Percentiles rank a stretch among this genome's conserved stretches.
phyloP scores from a whole-genome alignment of 2,888 invertebrate genomes.

The Monopis laevigella region DNA sequence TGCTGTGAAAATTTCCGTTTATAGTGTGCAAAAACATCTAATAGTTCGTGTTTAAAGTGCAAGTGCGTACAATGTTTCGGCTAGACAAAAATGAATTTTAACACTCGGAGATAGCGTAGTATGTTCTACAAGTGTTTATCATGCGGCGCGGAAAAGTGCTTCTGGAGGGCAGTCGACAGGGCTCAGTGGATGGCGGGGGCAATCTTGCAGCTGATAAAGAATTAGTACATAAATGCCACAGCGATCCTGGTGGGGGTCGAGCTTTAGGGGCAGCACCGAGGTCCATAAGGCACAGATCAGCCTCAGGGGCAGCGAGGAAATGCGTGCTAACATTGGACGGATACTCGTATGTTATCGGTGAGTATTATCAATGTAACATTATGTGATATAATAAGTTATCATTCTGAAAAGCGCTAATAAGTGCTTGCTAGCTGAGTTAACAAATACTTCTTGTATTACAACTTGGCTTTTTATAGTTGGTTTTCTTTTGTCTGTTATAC shows the following conservation, averaged over 20 bases:
- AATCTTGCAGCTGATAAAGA: conserved; percentile 58
- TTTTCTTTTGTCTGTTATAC: too few species aligned
- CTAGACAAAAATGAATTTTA: too few species aligned
- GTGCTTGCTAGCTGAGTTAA: too few species aligned
- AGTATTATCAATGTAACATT: too few species aligned
- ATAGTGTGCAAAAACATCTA: too few species aligned
- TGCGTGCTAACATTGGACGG: conserved; percentile 87
- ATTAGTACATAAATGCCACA: conserved; percentile 74
- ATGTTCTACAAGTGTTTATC: too few species aligned
- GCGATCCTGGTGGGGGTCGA: conserved; percentile 70
- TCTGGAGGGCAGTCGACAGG: conserved; percentile 57
- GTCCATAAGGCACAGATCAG: conserved; percentile 47
- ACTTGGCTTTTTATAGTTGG: too few species aligned
- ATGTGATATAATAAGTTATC: too few species aligned
- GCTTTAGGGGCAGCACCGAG: conserved; percentile 47
- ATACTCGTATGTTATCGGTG: conserved; percentile 89
- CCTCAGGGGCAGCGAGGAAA: conserved; percentile 72
- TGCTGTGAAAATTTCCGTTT: too few species aligned
- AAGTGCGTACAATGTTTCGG: conserved; percentile 4
- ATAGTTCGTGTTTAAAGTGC: too few species aligned
- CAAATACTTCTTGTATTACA: too few species aligned
- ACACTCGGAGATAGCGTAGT: conserved; percentile 54
- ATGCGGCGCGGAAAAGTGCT: conserved; percentile 58
- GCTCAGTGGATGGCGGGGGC: conserved; percentile 51
- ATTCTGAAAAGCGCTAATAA: too few species aligned